Base-by-base conservation (phyloP, 1,140 invertebrate genomes). In the Drosophila jambulina region DNA sequence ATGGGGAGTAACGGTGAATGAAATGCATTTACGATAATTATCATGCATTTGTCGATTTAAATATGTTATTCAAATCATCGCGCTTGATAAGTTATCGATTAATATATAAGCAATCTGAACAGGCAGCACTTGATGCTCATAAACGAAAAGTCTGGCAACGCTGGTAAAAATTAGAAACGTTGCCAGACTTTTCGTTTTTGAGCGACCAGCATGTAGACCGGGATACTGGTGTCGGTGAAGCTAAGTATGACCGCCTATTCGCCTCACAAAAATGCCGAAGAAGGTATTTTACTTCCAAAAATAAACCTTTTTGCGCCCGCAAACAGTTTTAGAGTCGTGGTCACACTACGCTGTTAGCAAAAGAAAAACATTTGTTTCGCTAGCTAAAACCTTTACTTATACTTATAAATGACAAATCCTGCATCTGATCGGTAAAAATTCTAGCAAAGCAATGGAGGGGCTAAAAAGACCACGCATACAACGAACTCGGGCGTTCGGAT, bases 21-120 rank as follows among this genome's bases (percentile, higher is more conserved):
- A 65, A 75, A 81, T 84, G 78, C 82, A 69, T 62, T 81, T 43
- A 40, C 25, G 42, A 34, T 38, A 53, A 43, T 53, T 25, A 49
- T 38, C 3, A n/a, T 21, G 25, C 36, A 21, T 46, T 65, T 54
- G 78, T 62, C 51, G 48, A 76, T 77, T 49, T 15, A 4, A 75
- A 54, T 27, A 25, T 8, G n/a, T 13, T 19, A 25, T 76, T 58
- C 4, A 17, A 58, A 48, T 29, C 7, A 36, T 23, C 32, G 63
- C 63, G 34, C 10, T 23, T 15, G 0, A n/a, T n/a, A n/a, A n/a
- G n/a, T n/a, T n/a, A n/a, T n/a, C n/a, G n/a, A n/a, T n/a, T n/a
- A n/a, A n/a, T n/a, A n/a, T n/a, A n/a, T n/a, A n/a, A n/a, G n/a
- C n/a, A n/a, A n/a, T n/a, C n/a, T n/a, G n/a, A n/a, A n/a, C n/a